These are phyloP conservation scores for Zapornia atra DNA, from an alignment of 2,113 vertebrate species.

Conservation along the genomic window DNA sequence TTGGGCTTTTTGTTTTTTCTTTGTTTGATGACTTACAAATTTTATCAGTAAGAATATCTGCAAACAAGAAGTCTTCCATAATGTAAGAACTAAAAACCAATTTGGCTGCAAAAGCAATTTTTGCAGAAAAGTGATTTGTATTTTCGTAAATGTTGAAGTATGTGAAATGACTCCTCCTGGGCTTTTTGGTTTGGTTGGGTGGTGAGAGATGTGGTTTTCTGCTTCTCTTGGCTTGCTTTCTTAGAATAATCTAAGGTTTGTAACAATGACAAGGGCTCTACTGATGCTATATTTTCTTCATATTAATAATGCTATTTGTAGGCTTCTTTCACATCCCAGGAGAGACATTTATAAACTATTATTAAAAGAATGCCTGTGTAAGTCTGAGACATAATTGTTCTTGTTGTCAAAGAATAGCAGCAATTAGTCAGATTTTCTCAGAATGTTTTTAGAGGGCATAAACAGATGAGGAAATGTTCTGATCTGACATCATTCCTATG, in stretches of 20 bases:
- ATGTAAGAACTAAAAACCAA: not conserved
- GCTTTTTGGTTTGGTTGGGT: not conserved
- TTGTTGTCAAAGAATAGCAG: not conserved
- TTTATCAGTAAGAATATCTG: not conserved
- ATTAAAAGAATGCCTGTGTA: not conserved
- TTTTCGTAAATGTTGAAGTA: not conserved
- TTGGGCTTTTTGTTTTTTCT: not conserved
- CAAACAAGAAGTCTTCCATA: not conserved
- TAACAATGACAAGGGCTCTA: not conserved
- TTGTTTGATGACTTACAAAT: not conserved
- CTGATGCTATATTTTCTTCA: not conserved
- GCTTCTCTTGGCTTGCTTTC: not conserved
- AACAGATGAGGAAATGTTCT: not conserved
- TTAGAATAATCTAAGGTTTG: not conserved
- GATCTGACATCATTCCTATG: not conserved
- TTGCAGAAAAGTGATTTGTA: not conserved
- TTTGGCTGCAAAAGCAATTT: not conserved
- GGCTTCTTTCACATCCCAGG: not conserved
- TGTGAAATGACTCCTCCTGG: not conserved
- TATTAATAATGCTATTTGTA: not conserved
- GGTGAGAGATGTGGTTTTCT: not conserved
- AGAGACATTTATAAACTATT: not conserved
- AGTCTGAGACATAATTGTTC: not conserved
- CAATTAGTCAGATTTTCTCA: not conserved
- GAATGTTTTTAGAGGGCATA: not conserved